Evolutionary conservation across 1,140 invertebrate genomes (phyloP), one percentile per base, ranked within the genome.

Genomic region (Eumeta japonica): DNA sequence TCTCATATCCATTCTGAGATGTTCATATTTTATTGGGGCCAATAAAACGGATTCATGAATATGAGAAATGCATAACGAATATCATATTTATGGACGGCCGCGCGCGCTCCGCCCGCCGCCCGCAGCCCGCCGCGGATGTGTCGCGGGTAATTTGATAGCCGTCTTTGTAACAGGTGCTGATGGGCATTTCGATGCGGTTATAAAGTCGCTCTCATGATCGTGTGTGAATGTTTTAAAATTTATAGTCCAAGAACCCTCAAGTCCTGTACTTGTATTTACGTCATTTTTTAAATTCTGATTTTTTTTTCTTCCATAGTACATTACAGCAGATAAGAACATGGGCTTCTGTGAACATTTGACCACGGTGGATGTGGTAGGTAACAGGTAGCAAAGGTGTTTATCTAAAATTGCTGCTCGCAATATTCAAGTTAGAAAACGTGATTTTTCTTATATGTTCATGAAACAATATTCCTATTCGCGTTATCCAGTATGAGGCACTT

Each of bases 21-120:
- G 73, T 75, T 76, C 75, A 77, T 77, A 77, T 77, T 77, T 77
- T 77, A 77, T 76, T 75, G 72, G 58, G 65, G 71, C 73, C 71
- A 77, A 77, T 77, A 77, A 77, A 76, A 75, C 62, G 73, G 73
- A 76, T 77, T 76, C 75, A 75, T 71, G 67, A 72, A 75, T 75
- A 75, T 75, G 71, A 72, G 67, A 75, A 72, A 72, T 72, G 70
- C 70, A 74, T 74, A 70, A 72, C 70, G 65, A 70, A 74, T 74
- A 68, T 50, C 60, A 57, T 72, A 74, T 74, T 74, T 74, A 74
- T 74, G 64, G 68, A 58, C 58, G 53, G 59, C 63, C 62, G 58
- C 62, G 62, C 50, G 59, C 60, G 55, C 56, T 54, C 55, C n/a
- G n/a, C 20, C 5, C 5, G 20, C 5, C n/a, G n/a, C n/a, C n/a